Base-by-base conservation (phyloP, 2,888 invertebrate species). In the Nomada ferruginata region DNA sequence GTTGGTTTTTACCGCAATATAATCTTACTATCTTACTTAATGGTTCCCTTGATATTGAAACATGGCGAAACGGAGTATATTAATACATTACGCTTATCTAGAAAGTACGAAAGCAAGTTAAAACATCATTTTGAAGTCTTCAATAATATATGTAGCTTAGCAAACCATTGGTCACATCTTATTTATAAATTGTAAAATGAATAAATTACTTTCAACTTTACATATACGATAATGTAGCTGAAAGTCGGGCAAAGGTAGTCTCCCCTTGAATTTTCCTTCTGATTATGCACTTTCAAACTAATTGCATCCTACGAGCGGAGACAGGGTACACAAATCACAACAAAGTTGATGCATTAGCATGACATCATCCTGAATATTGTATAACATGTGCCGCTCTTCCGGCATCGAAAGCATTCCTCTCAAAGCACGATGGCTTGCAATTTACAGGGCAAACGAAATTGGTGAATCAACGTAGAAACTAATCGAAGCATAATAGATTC, bases 251-350 rank as follows among this genome's bases (percentile, higher is more conserved):
- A 47, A 36, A 18, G 29, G 57, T 18, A 18, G 20, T 36, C 5
- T 4, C 18, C 36, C 50, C 52, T 36, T 50, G 68, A 53, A 60
- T 61, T 75, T 63, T 73, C 65, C 70, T 75, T 18, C 66, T 55
- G 73, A 79, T 69, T 83, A 73, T 81, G 76, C 78, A 68, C 79
- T 86, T 69, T 75, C 65, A 77, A 79, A 78, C 72, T 73, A 79
- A 79, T 76, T 80, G 76, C 76, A 57, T 75, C 61, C 74, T 72
- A 75, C 71, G 85, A 83, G 42, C 53, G 86, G 84, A 89, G 89
- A 89, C 89, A 89, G 84, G 82, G 85, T 85, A 89, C 89, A 89
- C 89, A 91, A 91, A 91, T 91, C 89, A 88, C 88, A 87, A 89
- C 82, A 90, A 87, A 90, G 87, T 88, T 87, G 85, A 81, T 86